Evolutionary conservation across 1,140 invertebrate species (phyloP).

Genomic region (Asbolus verrucosus): DNA sequence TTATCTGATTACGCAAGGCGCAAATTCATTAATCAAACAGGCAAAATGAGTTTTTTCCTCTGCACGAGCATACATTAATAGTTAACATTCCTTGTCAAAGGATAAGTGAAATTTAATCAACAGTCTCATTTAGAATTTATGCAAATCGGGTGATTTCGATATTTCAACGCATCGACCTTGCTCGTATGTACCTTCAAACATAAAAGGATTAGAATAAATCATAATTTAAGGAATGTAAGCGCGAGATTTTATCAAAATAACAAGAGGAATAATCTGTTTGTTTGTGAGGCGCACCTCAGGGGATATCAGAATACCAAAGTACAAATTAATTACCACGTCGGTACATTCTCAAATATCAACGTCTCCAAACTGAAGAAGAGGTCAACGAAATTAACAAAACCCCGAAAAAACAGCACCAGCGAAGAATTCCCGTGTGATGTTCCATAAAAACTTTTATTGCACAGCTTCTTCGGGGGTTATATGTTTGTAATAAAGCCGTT

Average conservation of each 20-base stretch:
- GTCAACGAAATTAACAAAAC: not conserved
- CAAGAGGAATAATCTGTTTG: constrained; percentile 26
- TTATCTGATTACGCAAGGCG: too few relatives aligned
- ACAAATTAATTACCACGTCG: constrained; percentile 24
- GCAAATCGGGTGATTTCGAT: too few relatives aligned
- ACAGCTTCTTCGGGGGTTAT: constrained; percentile 19
- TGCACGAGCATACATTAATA: too few relatives aligned
- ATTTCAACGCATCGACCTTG: too few relatives aligned
- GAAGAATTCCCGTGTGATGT: constrained; percentile 1
- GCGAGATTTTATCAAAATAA: constrained; percentile 27
- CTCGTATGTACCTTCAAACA: not conserved
- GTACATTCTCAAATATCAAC: not conserved
- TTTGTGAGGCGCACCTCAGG: constrained; percentile 23
- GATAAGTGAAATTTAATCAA: too few relatives aligned
- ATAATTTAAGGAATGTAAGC: constrained; percentile 17
- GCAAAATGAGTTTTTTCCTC: too few relatives aligned
- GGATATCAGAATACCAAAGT: constrained; percentile 15
- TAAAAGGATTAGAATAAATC: constrained; percentile 15
- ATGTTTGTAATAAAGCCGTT: constrained; percentile 31
- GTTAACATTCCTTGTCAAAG: too few relatives aligned
- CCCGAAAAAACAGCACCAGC: not conserved
- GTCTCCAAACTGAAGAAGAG: not conserved
- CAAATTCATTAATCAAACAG: too few relatives aligned
- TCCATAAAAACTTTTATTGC: constrained; percentile 29
- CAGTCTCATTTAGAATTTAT: too few relatives aligned